Evolutionary conservation across 1,140 invertebrate species (phyloP).

Genomic region (Plectus sambesii): DNA sequence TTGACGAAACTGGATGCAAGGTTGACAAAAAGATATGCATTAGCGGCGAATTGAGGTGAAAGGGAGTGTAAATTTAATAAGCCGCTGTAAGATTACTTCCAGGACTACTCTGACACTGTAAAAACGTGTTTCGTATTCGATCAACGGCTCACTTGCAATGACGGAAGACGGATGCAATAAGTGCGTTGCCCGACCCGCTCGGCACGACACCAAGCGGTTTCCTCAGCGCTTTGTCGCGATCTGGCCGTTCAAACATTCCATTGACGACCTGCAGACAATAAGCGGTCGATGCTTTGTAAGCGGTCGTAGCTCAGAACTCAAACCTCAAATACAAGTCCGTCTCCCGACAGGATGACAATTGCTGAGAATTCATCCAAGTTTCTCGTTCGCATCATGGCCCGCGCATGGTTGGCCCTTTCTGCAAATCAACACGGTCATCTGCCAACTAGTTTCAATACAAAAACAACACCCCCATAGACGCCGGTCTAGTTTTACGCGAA

Average conservation of each 20-base stretch:
- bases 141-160: conserved; percentile 3
- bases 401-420: conserved; percentile 27
- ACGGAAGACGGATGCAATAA: conserved; percentile 29
- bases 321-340: conserved; percentile 33
- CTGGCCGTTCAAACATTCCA: conserved; percentile 20
- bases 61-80: too few relatives aligned
- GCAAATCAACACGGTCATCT: conserved; percentile 11
- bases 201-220: conserved; percentile 29
- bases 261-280: conserved; percentile 23
- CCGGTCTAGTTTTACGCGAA: too few relatives aligned
- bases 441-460: too few relatives aligned
- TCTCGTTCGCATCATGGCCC: conserved; percentile 14
- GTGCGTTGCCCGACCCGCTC: conserved; percentile 33
- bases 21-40: too few relatives aligned
- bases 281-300: too few relatives aligned
- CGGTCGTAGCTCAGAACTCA: too few relatives aligned
- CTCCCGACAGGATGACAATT: conserved; percentile 32
- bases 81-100: too few relatives aligned
- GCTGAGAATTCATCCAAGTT: conserved; percentile 28
- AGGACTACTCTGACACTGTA: too few relatives aligned
- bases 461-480: too few relatives aligned
- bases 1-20: too few relatives aligned
- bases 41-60: too few relatives aligned
- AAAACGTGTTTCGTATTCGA: too few relatives aligned
- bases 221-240: conserved; percentile 17